phyloP scores from a whole-genome alignment of 2,888 invertebrate species.

The Caenorhabditis drosophilae region DNA sequence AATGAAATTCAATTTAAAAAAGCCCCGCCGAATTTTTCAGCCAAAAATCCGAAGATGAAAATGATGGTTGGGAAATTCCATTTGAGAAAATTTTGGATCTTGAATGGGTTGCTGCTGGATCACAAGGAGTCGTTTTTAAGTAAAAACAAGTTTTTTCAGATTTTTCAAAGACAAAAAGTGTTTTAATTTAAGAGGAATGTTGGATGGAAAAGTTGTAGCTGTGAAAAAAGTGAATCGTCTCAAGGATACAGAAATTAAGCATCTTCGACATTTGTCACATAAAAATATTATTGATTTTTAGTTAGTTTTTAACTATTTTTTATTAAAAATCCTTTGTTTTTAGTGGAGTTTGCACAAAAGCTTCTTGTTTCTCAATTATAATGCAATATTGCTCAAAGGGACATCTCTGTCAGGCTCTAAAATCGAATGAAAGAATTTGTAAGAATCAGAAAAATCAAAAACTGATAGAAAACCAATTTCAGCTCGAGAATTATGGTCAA shows the following conservation, averaged over 20 bases:
- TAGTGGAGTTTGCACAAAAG: conserved; percentile 89
- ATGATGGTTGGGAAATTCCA: conserved; percentile 86
- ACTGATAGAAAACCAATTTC: no score
- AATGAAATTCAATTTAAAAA: no score
- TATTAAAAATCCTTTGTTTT: conserved; percentile 40
- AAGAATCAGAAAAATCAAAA: no score
- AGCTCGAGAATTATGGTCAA: conserved; percentile 11
- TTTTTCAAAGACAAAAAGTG: no score
- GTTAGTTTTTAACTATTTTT: conserved; percentile 2
- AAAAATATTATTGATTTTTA: conserved; percentile 78
- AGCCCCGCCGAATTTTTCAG: no score
- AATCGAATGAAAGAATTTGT: conserved; percentile 65
- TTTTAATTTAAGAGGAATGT: no score
- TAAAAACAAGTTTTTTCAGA: no score
- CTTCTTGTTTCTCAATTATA: conserved; percentile 89
- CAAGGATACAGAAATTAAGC: conserved; percentile 89
- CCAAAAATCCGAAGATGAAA: no score
- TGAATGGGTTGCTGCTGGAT: conserved; percentile 90
- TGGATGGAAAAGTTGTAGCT: conserved; percentile 82
- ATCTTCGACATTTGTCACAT: conserved; percentile 88
- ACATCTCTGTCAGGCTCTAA: conserved; percentile 87
- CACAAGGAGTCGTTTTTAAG: conserved; percentile 84
- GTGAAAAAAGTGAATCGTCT: conserved; percentile 93
- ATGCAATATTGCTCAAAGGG: conserved; percentile 99
- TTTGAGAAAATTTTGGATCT: conserved; percentile 88